Conservation (phyloP, 2,113 vertebrate species). For the Eolophus roseicapilla region DNA sequence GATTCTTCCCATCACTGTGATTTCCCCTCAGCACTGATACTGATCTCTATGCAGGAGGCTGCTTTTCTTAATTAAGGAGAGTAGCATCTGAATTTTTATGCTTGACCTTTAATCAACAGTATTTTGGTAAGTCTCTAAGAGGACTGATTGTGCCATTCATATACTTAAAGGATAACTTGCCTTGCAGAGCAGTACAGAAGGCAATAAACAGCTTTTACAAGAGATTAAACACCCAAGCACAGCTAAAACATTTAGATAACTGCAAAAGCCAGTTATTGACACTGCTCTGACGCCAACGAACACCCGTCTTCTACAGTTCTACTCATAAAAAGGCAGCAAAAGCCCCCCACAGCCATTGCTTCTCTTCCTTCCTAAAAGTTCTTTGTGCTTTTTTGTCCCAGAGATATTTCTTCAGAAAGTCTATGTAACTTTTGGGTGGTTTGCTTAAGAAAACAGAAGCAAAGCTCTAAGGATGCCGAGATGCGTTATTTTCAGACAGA, state of each 20-base stretch:
- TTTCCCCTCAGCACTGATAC: background rate
- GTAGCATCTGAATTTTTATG: constrained; percentile 25
- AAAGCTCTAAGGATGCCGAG: background rate
- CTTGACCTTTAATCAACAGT: constrained; percentile 20
- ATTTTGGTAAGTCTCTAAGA: constrained; percentile 31
- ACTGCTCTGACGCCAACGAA: background rate
- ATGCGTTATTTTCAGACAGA: background rate
- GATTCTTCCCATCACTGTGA: background rate
- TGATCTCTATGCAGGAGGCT: background rate
- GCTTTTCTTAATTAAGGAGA: background rate
- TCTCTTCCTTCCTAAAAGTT: background rate
- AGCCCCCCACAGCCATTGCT: background rate
- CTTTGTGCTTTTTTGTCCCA: background rate
- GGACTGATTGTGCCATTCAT: constrained; percentile 1
- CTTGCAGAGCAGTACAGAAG: background rate
- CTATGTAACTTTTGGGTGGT: background rate
- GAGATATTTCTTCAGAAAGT: background rate
- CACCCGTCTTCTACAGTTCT: background rate
- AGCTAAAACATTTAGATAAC: constrained; percentile 50
- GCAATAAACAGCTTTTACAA: constrained; percentile 65
- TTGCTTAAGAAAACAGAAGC: background rate
- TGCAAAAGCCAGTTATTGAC: constrained; percentile 45
- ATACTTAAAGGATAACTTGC: constrained; percentile 10
- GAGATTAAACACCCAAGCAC: constrained; percentile 55
- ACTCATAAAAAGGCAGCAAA: background rate